Conservation (phyloP, 92 coral and sea anemone species). For the Virgularia gustaviana region DNA sequence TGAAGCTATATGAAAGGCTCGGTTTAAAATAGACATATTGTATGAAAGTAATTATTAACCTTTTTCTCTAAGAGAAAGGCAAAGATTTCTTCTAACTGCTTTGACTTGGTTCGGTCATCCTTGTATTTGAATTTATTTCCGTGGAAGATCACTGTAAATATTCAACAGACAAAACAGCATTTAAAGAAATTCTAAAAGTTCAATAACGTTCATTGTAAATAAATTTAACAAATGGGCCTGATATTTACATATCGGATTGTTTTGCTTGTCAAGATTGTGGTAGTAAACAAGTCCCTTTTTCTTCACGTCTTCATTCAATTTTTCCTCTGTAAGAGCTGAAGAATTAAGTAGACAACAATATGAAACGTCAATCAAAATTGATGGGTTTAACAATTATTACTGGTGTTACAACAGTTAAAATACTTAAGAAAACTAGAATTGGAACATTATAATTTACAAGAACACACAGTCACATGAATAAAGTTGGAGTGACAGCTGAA, state of each 20-base stretch:
- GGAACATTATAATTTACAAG: too few species aligned
- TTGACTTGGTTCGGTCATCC: neutral
- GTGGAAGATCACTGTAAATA: conserved; percentile 17
- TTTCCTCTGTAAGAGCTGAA: conserved; percentile 14
- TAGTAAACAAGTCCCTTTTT: conserved; percentile 18
- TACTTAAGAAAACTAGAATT: too few species aligned
- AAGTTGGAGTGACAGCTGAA: too few species aligned
- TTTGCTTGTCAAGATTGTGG: conserved; percentile 20
- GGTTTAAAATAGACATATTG: too few species aligned
- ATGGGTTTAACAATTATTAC: neutral
- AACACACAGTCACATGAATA: too few species aligned
- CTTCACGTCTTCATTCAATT: neutral
- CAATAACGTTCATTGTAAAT: neutral
- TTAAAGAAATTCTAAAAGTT: neutral
- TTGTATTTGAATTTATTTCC: conserved; percentile 20
- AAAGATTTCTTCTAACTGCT: conserved; percentile 18
- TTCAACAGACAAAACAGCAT: neutral
- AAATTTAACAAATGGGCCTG: neutral
- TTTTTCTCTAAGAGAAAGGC: conserved; percentile 27
- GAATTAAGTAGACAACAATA: neutral
- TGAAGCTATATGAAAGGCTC: too few species aligned
- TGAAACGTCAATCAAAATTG: neutral
- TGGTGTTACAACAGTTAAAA: too few species aligned
- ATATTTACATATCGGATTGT: conserved; percentile 16
- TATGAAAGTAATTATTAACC: conserved; percentile 17